Conservation (phyloP, 2,113 vertebrate species). For the Corydoras sp. region DNA sequence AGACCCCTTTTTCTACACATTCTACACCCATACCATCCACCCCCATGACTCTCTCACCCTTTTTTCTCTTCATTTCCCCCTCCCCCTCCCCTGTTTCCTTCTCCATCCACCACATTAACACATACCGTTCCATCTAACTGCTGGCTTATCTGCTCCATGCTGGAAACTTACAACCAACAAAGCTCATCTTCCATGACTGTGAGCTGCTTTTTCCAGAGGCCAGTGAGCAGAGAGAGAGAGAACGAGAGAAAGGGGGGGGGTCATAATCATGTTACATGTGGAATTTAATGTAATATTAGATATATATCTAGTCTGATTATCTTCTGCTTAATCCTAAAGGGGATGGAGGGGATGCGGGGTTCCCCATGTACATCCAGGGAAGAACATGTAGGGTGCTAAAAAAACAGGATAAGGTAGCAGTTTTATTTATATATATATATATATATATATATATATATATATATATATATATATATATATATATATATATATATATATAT, state of each 20-base stretch:
- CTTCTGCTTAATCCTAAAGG: too few species aligned
- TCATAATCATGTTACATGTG: too few species aligned
- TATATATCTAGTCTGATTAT: too few species aligned
- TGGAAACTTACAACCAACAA: conserved; percentile 53
- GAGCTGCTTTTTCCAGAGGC: conserved; percentile 18
- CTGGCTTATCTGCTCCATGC: conserved; percentile 69
- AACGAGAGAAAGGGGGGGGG: not conserved
- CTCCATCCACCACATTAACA: conserved; percentile 60
- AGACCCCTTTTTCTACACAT: conserved; percentile 41
- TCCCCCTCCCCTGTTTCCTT: conserved; percentile 58
- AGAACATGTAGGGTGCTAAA: too few species aligned
- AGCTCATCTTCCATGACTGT: not conserved
- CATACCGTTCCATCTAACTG: conserved; percentile 42
- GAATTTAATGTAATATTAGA: too few species aligned
- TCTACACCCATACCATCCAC: conserved; percentile 45
- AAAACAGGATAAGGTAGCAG: too few species aligned
- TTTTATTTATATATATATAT: too few species aligned
- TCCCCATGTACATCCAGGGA: too few species aligned
- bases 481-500: too few species aligned
- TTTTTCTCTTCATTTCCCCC: conserved; percentile 43
- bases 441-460: too few species aligned
- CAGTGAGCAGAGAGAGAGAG: conserved; percentile 30
- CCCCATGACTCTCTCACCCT: conserved; percentile 18
- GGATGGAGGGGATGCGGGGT: too few species aligned
- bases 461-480: too few species aligned